Conservation (phyloP, 2,113 vertebrate genomes). For the Octodon degus region DNA sequence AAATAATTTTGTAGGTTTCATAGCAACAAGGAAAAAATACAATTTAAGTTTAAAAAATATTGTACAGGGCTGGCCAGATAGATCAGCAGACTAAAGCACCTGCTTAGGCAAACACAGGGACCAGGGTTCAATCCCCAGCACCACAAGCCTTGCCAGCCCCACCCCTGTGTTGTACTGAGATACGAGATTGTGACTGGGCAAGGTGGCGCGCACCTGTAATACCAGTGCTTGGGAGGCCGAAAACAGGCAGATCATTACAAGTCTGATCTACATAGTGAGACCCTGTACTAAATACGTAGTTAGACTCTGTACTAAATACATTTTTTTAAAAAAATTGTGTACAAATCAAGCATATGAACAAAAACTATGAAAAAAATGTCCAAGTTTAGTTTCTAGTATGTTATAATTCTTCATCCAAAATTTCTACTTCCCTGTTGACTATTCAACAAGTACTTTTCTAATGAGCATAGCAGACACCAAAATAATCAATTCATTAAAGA, state of each 20-base stretch:
- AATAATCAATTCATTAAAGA: constrained; percentile 59
- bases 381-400: constrained; percentile 16
- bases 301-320: no score
- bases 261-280: no score
- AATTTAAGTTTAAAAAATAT: constrained; percentile 41
- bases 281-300: no score
- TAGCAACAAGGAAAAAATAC: constrained; percentile 21
- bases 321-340: background rate
- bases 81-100: no score
- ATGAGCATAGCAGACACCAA: constrained; percentile 47
- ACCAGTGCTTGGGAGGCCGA: no score
- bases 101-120: no score
- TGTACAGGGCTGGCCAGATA: background rate
- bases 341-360: constrained; percentile 46
- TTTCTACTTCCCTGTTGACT: constrained; percentile 49
- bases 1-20: constrained; percentile 52
- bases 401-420: constrained; percentile 24
- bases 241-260: no score
- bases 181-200: no score
- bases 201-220: no score
- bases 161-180: no score
- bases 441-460: constrained; percentile 44
- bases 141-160: no score
- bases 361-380: constrained; percentile 24
- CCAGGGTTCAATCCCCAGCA: no score